These are phyloP conservation scores for Calypte anna DNA, from an alignment of 2,113 vertebrate genomes.

Conservation along the genomic window DNA sequence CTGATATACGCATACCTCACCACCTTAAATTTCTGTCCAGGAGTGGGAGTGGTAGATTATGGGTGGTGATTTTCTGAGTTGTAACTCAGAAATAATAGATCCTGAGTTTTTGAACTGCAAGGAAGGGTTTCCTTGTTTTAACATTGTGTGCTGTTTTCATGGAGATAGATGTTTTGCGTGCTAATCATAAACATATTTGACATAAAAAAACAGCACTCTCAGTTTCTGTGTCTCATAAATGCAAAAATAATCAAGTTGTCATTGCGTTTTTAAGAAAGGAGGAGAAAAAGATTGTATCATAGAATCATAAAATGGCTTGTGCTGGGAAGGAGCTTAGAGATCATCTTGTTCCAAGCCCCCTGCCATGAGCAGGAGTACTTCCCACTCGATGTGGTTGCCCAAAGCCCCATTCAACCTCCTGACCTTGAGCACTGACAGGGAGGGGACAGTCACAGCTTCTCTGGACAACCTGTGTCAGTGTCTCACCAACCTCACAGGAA, in stretches of 20 bases:
- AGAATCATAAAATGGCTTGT: too few species aligned
- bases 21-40: background rate
- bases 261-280: background rate
- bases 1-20: background rate
- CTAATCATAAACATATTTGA: background rate
- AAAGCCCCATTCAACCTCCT: too few species aligned
- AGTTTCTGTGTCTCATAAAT: background rate
- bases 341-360: too few species aligned
- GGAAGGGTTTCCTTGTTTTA: background rate
- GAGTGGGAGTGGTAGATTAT: background rate
- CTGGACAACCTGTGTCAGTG: too few species aligned
- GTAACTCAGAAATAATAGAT: background rate
- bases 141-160: background rate
- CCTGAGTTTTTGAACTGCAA: background rate
- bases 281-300: background rate
- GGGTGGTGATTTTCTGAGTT: background rate
- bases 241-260: background rate
- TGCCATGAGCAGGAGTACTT: too few species aligned
- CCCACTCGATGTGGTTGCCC: too few species aligned
- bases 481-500: too few species aligned
- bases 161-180: background rate
- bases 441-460: too few species aligned
- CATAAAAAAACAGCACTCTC: accelerated
- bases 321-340: too few species aligned
- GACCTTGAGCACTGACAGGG: too few species aligned